phyloP scores from a whole-genome alignment of 2,797 vertebrate species.

The Myotis myotis region DNA sequence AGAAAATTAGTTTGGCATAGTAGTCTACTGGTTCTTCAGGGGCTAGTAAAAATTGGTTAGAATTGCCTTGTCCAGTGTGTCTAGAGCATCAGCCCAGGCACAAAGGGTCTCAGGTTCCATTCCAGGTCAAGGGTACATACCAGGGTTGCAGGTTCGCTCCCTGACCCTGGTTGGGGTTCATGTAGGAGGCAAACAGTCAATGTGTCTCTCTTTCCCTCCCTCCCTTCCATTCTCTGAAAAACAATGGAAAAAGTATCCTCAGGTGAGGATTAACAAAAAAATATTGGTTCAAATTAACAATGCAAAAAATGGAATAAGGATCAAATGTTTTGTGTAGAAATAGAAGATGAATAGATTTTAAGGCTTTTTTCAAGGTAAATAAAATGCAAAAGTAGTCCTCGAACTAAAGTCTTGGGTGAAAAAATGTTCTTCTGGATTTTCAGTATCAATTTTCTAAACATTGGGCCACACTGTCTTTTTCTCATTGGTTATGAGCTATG shows the following conservation, averaged over 20 bases:
- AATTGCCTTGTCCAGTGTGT: neutral
- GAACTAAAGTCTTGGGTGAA: neutral
- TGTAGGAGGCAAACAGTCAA: no score
- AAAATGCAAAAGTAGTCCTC: neutral
- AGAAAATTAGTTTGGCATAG: neutral
- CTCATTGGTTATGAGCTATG: neutral
- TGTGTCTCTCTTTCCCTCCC: no score
- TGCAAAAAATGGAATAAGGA: neutral
- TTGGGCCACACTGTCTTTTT: neutral
- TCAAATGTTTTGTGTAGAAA: constrained; percentile 13
- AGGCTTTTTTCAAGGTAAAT: neutral
- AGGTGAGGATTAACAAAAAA: neutral
- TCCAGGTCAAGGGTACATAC: no score
- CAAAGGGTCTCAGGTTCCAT: no score
- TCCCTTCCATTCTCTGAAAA: no score
- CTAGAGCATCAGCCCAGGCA: no score
- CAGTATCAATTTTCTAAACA: neutral
- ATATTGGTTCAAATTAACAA: constrained; percentile 1
- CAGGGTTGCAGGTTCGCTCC: no score
- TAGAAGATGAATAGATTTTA: neutral
- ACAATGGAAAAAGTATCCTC: no score
- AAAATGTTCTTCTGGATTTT: neutral
- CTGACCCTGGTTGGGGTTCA: no score
- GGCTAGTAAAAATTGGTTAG: neutral
- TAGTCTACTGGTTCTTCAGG: neutral